A percentile compares a stretch with the other conserved stretches of the same genome.
These are phyloP conservation scores for Eupithecia inturbata DNA, from an alignment of 2,888 invertebrate genomes.

Conservation along the genomic window DNA sequence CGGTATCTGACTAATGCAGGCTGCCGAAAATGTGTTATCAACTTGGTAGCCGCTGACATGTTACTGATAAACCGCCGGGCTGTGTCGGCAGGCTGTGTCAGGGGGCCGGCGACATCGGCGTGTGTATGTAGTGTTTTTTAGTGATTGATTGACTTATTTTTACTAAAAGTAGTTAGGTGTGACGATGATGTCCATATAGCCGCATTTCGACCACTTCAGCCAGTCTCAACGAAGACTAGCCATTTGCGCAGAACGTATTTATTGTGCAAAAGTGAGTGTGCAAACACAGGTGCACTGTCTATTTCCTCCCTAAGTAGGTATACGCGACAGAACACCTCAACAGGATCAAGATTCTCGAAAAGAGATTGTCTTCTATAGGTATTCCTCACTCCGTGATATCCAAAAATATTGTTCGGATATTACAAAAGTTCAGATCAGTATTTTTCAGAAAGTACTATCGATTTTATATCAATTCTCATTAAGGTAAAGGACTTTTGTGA, in stretches of 20 bases:
- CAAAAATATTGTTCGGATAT: constrained; percentile 35
- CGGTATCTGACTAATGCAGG: neutral
- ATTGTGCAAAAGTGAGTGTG: too few relatives aligned
- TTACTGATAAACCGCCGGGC: neutral
- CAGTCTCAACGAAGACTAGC: too few relatives aligned
- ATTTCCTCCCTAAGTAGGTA: too few relatives aligned
- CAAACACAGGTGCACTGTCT: too few relatives aligned
- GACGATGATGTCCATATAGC: too few relatives aligned
- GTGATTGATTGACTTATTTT: too few relatives aligned
- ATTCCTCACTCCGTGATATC: neutral
- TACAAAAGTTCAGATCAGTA: constrained; percentile 33
- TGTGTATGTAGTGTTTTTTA: too few relatives aligned
- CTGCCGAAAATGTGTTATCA: neutral
- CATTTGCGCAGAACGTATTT: too few relatives aligned
- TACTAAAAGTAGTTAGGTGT: too few relatives aligned
- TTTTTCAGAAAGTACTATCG: constrained; percentile 22
- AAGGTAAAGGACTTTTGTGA: constrained; percentile 30
- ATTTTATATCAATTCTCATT: constrained; percentile 32
- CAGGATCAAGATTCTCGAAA: neutral
- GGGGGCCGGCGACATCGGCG: too few relatives aligned
- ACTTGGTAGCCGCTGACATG: neutral
- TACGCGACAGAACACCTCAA: neutral
- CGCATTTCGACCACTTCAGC: too few relatives aligned
- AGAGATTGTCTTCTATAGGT: neutral
- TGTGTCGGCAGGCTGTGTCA: neutral